These are phyloP conservation scores for Sebastiscus albofasciatus DNA, from an alignment of 2,797 vertebrate genomes.

Conservation along the genomic window DNA sequence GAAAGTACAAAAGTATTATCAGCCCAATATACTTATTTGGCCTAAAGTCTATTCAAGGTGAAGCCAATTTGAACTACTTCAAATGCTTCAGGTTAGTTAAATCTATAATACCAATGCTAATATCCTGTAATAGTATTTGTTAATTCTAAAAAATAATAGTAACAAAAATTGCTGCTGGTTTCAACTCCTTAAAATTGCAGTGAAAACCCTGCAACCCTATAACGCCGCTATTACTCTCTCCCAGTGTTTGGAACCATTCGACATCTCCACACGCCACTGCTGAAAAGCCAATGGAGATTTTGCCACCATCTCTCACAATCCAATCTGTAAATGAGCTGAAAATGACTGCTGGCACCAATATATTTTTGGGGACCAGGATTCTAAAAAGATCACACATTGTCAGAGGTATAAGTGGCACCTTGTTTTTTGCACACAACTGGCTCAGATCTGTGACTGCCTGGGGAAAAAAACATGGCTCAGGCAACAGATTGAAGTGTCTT, in stretches of 20 bases:
- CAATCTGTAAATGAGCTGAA: neutral
- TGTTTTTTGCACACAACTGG: constrained; percentile 5
- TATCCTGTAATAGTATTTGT: neutral
- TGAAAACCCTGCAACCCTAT: neutral
- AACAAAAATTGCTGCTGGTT: neutral
- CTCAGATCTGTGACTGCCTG: constrained; percentile 13
- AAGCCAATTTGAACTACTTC: neutral
- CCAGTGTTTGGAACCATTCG: neutral
- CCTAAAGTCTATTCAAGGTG: too few species aligned
- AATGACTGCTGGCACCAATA: neutral
- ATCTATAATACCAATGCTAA: neutral
- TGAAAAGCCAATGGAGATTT: neutral
- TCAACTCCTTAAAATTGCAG: neutral
- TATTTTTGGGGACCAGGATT: neutral
- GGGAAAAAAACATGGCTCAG: neutral
- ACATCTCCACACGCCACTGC: neutral
- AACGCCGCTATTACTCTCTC: neutral
- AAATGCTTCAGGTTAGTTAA: neutral
- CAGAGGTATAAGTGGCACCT: neutral
- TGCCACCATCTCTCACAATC: neutral
- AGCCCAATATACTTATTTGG: too few species aligned
- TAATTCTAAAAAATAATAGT: too few species aligned
- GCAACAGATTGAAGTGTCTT: constrained; percentile 21
- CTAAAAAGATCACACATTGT: constrained; percentile 3
- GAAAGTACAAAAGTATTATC: too few species aligned